These are phyloP conservation scores for Regulus satrapa DNA, from an alignment of 2,113 vertebrate genomes.

Conservation along the genomic window DNA sequence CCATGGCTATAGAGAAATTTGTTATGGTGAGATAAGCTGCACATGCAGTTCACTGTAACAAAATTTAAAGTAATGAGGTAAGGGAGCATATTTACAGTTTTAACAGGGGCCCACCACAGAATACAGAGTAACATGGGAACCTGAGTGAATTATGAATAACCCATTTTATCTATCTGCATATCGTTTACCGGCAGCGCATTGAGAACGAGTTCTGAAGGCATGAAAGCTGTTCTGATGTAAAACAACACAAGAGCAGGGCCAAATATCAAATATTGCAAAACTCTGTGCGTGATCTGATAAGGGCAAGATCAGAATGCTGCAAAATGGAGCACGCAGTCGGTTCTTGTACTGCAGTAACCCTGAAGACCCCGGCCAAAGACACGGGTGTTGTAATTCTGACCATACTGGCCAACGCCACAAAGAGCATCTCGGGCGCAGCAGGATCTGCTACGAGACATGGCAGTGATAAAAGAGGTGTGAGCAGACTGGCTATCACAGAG, in stretches of 20 bases:
- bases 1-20: constrained; percentile 40
- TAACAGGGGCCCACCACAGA: not conserved
- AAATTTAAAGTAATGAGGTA: constrained; percentile 37
- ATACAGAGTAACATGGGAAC: not conserved
- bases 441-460: not conserved
- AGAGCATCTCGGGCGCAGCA: not conserved
- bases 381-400: not conserved
- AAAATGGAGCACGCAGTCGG: not conserved
- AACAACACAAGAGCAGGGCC: not conserved
- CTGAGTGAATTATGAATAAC: not conserved
- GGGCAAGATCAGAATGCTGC: not conserved
- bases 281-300: not conserved
- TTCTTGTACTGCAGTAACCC: not conserved
- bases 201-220: not conserved
- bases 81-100: constrained; percentile 7
- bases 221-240: not conserved
- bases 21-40: constrained; percentile 27
- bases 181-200: not conserved
- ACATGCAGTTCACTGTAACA: constrained; percentile 9
- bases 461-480: constrained; percentile 5
- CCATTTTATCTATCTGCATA: not conserved
- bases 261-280: not conserved
- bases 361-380: not conserved
- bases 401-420: not conserved
- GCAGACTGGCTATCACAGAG: not conserved